These are phyloP conservation scores for Zoroaster sp. DNA, from an alignment of 53 echinoderm and acorn worm genomes.

Conservation along the genomic window DNA sequence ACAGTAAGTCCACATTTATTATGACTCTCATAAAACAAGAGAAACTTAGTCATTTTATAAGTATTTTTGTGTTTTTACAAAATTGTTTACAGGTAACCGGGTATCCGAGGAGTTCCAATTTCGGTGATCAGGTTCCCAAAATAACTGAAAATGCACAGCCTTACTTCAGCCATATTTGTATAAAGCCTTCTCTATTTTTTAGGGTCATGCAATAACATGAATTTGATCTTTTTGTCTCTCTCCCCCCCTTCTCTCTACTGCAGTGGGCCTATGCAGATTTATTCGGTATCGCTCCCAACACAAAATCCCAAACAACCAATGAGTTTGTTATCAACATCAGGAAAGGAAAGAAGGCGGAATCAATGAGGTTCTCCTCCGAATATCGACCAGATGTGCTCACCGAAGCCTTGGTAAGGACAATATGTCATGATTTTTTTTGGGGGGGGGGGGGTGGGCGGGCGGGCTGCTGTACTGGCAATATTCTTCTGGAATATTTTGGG, in stretches of 20 bases:
- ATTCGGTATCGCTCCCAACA: slow-evolving; percentile 88
- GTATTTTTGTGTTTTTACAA: too few relatives aligned
- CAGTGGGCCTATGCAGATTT: slow-evolving; percentile 96
- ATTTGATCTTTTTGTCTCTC: background rate
- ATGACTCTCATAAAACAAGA: too few relatives aligned
- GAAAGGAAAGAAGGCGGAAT: slow-evolving; percentile 92
- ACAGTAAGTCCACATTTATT: too few relatives aligned
- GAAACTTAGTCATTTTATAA: too few relatives aligned
- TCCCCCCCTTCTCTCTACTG: background rate
- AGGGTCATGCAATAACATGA: background rate
- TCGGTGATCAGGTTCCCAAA: background rate
- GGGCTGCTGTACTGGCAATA: background rate
- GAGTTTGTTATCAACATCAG: slow-evolving; percentile 90
- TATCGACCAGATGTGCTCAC: slow-evolving; percentile 88
- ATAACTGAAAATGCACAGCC: background rate
- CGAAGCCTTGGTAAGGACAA: slow-evolving; percentile 77
- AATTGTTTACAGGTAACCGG: too few relatives aligned
- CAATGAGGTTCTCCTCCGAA: slow-evolving; percentile 98
- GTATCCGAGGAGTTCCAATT: too few relatives aligned
- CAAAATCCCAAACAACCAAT: slow-evolving; percentile 84
- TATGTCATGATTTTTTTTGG: background rate
- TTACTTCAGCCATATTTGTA: background rate
- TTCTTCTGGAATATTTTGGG: background rate
- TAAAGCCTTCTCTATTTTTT: too few relatives aligned
- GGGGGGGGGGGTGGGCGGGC: background rate